These are phyloP conservation scores for Epinotia nisella DNA, from an alignment of 2,888 invertebrate genomes.

Conservation along the genomic window DNA sequence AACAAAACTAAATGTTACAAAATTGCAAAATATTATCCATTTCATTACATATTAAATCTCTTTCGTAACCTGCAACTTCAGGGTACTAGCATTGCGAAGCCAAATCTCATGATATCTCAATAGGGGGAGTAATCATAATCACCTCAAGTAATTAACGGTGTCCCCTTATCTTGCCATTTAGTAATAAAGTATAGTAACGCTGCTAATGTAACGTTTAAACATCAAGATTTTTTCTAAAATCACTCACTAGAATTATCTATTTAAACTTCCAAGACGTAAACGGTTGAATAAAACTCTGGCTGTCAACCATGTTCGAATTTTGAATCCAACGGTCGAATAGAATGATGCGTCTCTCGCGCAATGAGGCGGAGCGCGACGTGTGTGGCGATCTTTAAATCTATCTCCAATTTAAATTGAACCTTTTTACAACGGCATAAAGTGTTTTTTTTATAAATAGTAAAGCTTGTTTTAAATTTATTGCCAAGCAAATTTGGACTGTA, in stretches of 20 bases:
- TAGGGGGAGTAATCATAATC: too few species aligned
- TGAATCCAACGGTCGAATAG: constrained; percentile 59
- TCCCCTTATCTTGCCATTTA: too few species aligned
- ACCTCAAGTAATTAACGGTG: too few species aligned
- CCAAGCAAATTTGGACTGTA: neutral
- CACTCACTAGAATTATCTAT: neutral
- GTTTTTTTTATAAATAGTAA: neutral
- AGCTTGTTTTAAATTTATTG: neutral
- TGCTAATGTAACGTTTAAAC: too few species aligned
- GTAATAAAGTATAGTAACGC: too few species aligned
- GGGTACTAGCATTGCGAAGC: too few species aligned
- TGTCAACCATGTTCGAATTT: constrained; percentile 56
- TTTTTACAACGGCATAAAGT: neutral
- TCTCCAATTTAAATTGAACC: neutral
- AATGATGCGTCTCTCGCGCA: constrained; percentile 49
- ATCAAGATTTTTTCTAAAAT: neutral
- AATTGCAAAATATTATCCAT: too few species aligned
- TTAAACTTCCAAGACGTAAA: constrained; percentile 56
- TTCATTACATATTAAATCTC: too few species aligned
- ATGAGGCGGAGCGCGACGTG: constrained; percentile 37
- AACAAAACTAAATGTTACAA: too few species aligned
- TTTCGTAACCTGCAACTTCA: too few species aligned
- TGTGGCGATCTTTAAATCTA: constrained; percentile 33
- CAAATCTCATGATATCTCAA: too few species aligned
- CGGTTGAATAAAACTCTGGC: constrained; percentile 51